Evolutionary conservation across 2,113 vertebrate genomes (phyloP).

Genomic region (Fulmarus glacialis): DNA sequence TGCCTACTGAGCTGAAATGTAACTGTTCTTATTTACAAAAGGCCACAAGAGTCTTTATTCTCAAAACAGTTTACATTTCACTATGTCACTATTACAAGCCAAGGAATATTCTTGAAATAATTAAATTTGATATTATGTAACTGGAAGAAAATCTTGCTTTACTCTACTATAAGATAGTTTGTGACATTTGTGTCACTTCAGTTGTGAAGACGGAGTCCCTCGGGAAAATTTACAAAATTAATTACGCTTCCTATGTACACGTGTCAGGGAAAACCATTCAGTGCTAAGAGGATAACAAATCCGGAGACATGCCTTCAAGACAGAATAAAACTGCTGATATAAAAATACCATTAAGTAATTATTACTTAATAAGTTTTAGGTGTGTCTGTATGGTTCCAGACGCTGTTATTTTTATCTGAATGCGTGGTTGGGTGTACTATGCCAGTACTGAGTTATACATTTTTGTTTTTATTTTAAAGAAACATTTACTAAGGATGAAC

Average conservation of each 20-base stretch:
- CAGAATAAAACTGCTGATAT: slow-evolving; percentile 1
- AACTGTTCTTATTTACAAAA: neutral
- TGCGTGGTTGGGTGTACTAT: neutral
- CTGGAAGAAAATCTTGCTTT: slow-evolving; percentile 19
- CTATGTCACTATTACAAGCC: neutral
- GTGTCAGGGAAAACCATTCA: neutral
- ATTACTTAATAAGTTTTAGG: neutral
- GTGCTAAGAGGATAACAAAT: neutral
- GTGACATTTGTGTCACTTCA: slow-evolving; percentile 37
- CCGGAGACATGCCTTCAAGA: slow-evolving; percentile 12
- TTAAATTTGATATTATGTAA: neutral
- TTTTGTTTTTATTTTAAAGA: slow-evolving; percentile 59
- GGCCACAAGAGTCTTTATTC: neutral
- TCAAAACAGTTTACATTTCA: neutral
- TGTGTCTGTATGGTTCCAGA: neutral
- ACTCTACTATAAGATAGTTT: neutral
- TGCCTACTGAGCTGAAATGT: neutral
- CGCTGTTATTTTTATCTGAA: neutral
- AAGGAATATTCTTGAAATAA: neutral
- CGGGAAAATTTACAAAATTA: slow-evolving; percentile 46
- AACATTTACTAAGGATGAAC: slow-evolving; percentile 26
- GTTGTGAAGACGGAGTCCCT: slow-evolving; percentile 18
- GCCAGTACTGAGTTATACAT: neutral
- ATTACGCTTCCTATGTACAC: neutral
- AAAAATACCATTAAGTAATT: neutral